Conservation (phyloP, 2,888 invertebrate species). For the Heteromurus nitidus region DNA sequence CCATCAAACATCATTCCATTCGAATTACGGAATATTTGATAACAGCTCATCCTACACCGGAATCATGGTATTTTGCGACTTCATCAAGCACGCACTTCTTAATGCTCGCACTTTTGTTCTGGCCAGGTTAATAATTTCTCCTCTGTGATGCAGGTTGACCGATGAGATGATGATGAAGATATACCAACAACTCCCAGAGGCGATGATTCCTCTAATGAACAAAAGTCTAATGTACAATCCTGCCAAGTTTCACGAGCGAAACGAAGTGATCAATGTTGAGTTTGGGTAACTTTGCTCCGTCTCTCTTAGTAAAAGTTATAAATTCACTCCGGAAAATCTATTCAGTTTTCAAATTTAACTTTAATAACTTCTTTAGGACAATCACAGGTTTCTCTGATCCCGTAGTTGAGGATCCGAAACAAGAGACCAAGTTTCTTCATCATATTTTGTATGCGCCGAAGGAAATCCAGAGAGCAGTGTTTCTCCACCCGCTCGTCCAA, state of each 20-base stretch:
- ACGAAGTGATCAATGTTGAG: constrained; percentile 61
- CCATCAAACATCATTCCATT: constrained; percentile 51
- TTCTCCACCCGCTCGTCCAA: constrained; percentile 67
- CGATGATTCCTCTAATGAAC: constrained; percentile 68
- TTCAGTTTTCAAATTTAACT: no score
- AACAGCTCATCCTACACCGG: constrained; percentile 56
- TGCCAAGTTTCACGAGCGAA: constrained; percentile 64
- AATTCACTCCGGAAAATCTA: no score
- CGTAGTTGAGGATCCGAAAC: constrained; percentile 49
- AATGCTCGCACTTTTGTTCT: no score
- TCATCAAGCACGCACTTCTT: no score
- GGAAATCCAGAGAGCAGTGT: constrained; percentile 63
- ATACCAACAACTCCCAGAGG: constrained; percentile 61
- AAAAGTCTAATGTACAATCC: constrained; percentile 62
- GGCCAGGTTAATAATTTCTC: constrained; percentile 11
- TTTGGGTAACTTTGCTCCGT: no score
- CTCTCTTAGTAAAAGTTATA: no score
- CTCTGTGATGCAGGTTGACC: constrained; percentile 46
- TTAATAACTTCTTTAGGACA: no score
- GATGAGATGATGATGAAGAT: constrained; percentile 59
- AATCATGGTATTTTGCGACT: constrained; percentile 54
- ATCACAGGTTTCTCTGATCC: constrained; percentile 61
- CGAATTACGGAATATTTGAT: constrained; percentile 59
- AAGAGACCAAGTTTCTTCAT: constrained; percentile 65
- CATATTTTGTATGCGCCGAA: constrained; percentile 61